Conservation (phyloP, 2,797 vertebrate species). For the Phrynocephalus vlangalii region DNA sequence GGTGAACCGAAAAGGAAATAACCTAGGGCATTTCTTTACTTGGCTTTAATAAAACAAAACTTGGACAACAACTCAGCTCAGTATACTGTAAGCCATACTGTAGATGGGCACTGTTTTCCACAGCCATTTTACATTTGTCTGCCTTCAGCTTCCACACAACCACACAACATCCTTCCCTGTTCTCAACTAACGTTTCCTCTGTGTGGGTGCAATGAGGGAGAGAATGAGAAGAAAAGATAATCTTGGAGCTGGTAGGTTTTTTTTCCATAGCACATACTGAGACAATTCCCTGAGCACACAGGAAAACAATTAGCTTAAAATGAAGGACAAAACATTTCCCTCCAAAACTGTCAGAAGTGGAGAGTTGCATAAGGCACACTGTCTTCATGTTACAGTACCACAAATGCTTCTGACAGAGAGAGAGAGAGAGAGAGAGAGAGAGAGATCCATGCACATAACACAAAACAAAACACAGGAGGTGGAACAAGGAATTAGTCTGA, state of each 20-base stretch:
- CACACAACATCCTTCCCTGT: neutral
- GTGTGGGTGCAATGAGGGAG: neutral
- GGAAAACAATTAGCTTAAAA: neutral
- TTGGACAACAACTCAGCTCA: conserved; percentile 38
- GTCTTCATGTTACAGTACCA: neutral
- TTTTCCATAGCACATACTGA: no score
- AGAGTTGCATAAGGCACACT: neutral
- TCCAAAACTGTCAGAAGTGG: neutral
- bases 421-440: no score
- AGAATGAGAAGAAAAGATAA: neutral
- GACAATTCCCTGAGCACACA: neutral
- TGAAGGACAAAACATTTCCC: neutral
- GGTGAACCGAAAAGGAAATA: conserved; percentile 15
- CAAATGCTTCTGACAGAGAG: neutral
- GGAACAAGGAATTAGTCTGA: neutral
- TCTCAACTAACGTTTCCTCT: neutral
- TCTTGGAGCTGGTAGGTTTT: neutral
- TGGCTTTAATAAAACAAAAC: conserved; percentile 5
- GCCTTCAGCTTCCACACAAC: neutral
- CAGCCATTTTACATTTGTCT: neutral
- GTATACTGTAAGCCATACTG: conserved; percentile 18
- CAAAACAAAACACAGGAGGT: neutral
- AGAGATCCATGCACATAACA: no score
- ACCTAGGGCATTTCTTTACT: conserved; percentile 20
- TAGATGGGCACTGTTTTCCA: neutral